Evolutionary conservation across 2,797 vertebrate species (phyloP).

Genomic region (Linurgus olivaceus): DNA sequence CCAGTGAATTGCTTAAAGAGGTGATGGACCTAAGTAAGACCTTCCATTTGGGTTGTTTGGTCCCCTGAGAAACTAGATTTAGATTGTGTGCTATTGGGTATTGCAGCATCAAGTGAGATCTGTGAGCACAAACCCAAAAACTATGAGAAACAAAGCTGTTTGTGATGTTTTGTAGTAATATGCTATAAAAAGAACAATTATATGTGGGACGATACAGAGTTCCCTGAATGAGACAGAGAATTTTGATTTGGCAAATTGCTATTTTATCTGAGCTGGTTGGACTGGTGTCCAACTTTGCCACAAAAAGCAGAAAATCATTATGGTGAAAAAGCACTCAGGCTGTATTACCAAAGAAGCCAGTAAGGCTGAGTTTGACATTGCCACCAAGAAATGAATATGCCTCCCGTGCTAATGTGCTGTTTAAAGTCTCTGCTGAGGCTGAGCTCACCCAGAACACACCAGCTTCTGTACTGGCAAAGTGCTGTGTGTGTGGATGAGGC

Average conservation of each 20-base stretch:
- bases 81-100: not conserved
- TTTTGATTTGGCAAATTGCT: not conserved
- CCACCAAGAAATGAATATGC: not conserved
- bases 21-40: not conserved
- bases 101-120: not conserved
- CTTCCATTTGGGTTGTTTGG: not conserved
- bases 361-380: not conserved
- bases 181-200: not conserved
- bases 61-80: not conserved
- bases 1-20: not conserved
- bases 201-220: not conserved
- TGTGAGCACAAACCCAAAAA: not conserved
- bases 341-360: not conserved
- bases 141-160: not conserved
- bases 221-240: not conserved
- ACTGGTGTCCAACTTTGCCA: not conserved
- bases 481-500: not conserved
- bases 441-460: not conserved
- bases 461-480: not conserved
- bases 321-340: not conserved
- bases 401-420: not conserved
- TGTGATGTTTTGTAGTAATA: not conserved
- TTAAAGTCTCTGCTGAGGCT: not conserved
- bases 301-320: slow-evolving; percentile 11
- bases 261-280: not conserved